Evolutionary conservation across 1,140 invertebrate species (phyloP).

Genomic region (Diplogasteroides magnus): DNA sequence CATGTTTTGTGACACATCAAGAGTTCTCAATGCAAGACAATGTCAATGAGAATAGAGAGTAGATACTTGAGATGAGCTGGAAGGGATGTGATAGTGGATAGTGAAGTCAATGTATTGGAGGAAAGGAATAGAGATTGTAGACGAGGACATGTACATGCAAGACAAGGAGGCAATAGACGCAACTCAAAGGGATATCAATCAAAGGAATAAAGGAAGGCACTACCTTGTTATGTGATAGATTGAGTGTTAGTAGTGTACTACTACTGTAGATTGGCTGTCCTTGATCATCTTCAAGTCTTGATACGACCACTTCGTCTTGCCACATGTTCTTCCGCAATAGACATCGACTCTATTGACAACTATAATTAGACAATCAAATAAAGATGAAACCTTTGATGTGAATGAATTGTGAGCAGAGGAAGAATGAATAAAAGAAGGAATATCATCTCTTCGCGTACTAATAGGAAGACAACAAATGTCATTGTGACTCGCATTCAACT

Average conservation of each 20-base stretch:
- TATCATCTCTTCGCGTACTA: too few relatives aligned
- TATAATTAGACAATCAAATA: too few relatives aligned
- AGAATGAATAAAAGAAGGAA: too few relatives aligned
- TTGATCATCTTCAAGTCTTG: slow-evolving; percentile 52
- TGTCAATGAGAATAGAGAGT: too few relatives aligned
- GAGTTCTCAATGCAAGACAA: too few relatives aligned
- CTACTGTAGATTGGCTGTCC: background rate
- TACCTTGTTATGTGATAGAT: slow-evolving; percentile 28
- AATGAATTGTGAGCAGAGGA: too few relatives aligned
- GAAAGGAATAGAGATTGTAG: slow-evolving; percentile 81
- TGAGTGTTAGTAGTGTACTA: slow-evolving; percentile 21
- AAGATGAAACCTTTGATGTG: too few relatives aligned
- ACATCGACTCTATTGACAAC: too few relatives aligned
- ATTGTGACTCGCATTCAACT: background rate
- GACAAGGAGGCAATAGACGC: slow-evolving; percentile 73
- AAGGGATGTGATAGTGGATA: slow-evolving; percentile 83
- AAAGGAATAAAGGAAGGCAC: background rate
- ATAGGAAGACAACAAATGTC: background rate
- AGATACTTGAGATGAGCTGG: slow-evolving; percentile 68
- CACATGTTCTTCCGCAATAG: slow-evolving; percentile 43
- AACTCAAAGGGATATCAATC: slow-evolving; percentile 71
- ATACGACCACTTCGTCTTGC: slow-evolving; percentile 48
- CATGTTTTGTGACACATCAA: slow-evolving; percentile 87
- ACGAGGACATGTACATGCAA: slow-evolving; percentile 79
- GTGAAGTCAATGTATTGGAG: slow-evolving; percentile 69